Evolutionary conservation across 2,888 invertebrate species (phyloP).

Genomic region (Anarsia innoxiella): DNA sequence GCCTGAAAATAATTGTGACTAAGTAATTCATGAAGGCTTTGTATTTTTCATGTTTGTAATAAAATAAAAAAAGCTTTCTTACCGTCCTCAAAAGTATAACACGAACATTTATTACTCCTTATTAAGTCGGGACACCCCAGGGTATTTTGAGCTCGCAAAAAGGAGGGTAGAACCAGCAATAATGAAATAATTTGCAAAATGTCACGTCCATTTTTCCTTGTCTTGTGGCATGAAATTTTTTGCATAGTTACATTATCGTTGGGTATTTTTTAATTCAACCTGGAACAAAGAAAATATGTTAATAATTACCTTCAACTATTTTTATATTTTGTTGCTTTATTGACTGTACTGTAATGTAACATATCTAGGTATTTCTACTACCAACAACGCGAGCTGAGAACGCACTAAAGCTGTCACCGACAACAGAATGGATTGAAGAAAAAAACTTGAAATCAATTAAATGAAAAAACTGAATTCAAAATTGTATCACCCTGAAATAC

Average conservation of each 20-base stretch:
- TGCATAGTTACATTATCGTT: conserved; percentile 70
- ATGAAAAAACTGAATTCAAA: too few species aligned
- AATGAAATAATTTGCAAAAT: conserved; percentile 58
- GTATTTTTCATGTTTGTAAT: conserved; percentile 6
- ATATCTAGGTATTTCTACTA: too few species aligned
- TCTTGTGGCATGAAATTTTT: conserved; percentile 53
- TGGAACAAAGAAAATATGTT: conserved; percentile 39
- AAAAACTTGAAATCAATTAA: too few species aligned
- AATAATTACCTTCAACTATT: too few species aligned
- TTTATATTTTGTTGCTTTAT: too few species aligned
- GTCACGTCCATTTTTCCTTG: conserved; percentile 53
- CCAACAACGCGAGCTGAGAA: too few species aligned
- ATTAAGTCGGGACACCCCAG: conserved; percentile 81
- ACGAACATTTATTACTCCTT: conserved; percentile 87
- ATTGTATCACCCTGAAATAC: too few species aligned
- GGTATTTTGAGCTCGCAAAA: conserved; percentile 70
- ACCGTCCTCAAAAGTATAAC: conserved; percentile 93
- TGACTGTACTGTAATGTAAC: too few species aligned
- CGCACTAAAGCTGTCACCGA: too few species aligned
- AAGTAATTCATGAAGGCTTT: conserved; percentile 6
- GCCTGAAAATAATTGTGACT: conserved; percentile 70
- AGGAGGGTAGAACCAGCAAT: conserved; percentile 57
- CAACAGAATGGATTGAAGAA: too few species aligned
- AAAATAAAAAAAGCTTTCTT: conserved; percentile 32
- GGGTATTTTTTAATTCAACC: conserved; percentile 43